Percentiles rank a stretch among this genome's conserved stretches.
Conservation (phyloP, 2,888 invertebrate species). For the Ennomos fuscantarius region DNA sequence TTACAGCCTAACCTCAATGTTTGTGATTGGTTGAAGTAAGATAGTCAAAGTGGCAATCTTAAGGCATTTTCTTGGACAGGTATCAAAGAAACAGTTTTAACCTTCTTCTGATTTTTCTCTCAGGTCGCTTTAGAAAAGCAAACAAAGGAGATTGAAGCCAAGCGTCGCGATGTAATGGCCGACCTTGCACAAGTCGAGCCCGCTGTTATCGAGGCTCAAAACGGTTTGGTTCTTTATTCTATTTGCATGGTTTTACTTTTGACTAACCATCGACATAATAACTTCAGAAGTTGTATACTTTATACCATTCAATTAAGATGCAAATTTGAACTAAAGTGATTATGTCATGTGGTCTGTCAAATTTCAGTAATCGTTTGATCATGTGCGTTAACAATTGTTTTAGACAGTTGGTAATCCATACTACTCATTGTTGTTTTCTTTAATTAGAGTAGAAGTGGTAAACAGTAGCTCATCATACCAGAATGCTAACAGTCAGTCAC, state of each 20-base stretch:
- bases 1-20: background rate
- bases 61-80: no score
- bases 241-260: constrained; percentile 43
- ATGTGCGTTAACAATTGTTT: constrained; percentile 20
- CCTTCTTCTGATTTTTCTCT: constrained; percentile 15
- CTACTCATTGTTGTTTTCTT: constrained; percentile 23
- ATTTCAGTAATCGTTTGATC: constrained; percentile 9
- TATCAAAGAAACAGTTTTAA: background rate
- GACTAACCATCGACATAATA: constrained; percentile 8
- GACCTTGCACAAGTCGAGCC: constrained; percentile 99
- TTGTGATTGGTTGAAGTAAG: no score
- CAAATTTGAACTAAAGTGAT: constrained; percentile 2
- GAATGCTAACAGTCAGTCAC: constrained; percentile 36
- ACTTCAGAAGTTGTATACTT: constrained; percentile 1
- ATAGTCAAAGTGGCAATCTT: no score
- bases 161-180: constrained; percentile 97
- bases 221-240: constrained; percentile 87
- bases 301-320: background rate
- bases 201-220: constrained; percentile 99
- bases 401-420: constrained; percentile 21
- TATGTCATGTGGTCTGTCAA: background rate
- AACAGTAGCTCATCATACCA: constrained; percentile 12
- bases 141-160: constrained; percentile 96
- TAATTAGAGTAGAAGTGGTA: constrained; percentile 22
- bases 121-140: constrained; percentile 91